phyloP scores from a whole-genome alignment of 2,113 vertebrate genomes.

The Puffinus mauretanicus region DNA sequence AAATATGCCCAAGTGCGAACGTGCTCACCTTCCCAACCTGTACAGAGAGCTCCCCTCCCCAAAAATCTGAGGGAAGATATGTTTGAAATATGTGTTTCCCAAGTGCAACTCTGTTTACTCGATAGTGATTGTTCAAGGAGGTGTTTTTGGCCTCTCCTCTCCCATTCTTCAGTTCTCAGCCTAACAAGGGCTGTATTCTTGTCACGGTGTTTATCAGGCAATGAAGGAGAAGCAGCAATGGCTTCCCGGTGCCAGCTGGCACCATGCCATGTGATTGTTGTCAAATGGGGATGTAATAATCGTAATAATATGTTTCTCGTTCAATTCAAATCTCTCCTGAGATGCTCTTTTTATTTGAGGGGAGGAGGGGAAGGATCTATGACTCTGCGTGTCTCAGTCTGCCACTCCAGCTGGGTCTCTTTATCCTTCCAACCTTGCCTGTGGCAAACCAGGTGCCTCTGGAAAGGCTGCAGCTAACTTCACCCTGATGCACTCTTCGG shows the following conservation, averaged over 20 bases:
- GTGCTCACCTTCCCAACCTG: not conserved
- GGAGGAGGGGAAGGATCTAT: not conserved
- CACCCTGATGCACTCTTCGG: not conserved
- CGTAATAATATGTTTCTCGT: not conserved
- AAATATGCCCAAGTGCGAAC: conserved; percentile 42
- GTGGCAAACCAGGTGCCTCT: conserved; percentile 16
- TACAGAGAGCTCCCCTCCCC: not conserved
- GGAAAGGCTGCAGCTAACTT: not conserved
- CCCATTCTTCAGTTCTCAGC: conserved; percentile 43
- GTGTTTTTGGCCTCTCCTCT: conserved; percentile 53
- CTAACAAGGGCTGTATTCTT: conserved; percentile 55
- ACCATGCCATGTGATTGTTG: not conserved
- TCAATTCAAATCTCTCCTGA: conserved; percentile 4
- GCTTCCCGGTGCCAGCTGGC: conserved; percentile 36
- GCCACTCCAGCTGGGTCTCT: not conserved
- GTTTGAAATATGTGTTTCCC: conserved; percentile 42
- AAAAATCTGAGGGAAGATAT: conserved; percentile 8
- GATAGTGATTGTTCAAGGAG: conserved; percentile 65
- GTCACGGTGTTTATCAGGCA: not conserved
- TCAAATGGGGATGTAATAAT: conserved; percentile 50
- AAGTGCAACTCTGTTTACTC: conserved; percentile 48
- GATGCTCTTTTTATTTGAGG: conserved; percentile 13
- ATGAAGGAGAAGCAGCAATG: conserved; percentile 26
- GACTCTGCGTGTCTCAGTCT: not conserved
- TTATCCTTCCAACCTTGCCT: not conserved